phyloP scores from a whole-genome alignment of 2,797 vertebrate genomes.

The Balearica regulorum region DNA sequence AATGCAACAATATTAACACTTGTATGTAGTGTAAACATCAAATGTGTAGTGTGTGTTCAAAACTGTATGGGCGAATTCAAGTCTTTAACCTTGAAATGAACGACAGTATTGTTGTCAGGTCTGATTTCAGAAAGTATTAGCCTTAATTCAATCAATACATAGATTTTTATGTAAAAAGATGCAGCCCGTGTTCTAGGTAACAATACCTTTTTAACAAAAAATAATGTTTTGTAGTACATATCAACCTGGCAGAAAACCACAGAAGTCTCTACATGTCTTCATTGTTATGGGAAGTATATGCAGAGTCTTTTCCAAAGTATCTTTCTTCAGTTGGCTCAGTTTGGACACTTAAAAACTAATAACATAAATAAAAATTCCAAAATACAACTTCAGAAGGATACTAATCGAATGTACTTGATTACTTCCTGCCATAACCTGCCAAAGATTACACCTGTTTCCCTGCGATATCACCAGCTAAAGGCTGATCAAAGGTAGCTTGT shows the following conservation, averaged over 20 bases:
- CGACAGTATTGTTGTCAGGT: background rate
- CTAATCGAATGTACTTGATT: background rate
- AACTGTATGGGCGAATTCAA: background rate
- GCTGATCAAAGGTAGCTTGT: background rate
- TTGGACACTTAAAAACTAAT: background rate
- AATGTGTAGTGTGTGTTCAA: background rate
- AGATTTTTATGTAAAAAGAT: background rate
- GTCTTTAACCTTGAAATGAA: background rate
- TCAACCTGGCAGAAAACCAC: background rate
- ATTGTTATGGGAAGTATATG: background rate
- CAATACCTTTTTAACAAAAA: background rate
- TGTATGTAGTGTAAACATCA: background rate
- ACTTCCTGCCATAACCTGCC: background rate
- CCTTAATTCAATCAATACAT: background rate
- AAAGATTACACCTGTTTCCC: background rate
- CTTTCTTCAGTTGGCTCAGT: background rate
- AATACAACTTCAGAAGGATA: background rate
- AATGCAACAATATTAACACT: accelerated
- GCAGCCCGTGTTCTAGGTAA: background rate
- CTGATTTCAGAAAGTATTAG: background rate
- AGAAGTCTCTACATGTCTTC: background rate
- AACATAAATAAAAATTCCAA: background rate
- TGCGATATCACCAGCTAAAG: background rate
- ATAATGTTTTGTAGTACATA: background rate
- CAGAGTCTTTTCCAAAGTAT: background rate